Conservation (phyloP, 2,888 invertebrate species). For the Odontomyia ornata region DNA sequence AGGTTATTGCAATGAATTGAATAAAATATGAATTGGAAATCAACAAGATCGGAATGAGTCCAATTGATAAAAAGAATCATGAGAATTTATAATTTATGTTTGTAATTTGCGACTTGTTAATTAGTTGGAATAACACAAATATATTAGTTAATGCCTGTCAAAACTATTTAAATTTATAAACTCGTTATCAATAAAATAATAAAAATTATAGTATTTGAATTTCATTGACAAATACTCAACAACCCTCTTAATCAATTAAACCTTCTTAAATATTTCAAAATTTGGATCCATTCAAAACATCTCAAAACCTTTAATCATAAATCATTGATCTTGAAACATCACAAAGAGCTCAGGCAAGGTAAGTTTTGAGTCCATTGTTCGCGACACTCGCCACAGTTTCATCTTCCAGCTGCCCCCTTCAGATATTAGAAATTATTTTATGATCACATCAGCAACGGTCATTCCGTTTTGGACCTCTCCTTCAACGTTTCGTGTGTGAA, state of each 20-base stretch:
- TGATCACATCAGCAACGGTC: constrained; percentile 18
- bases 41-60: too few species aligned
- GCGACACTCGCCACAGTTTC: background rate
- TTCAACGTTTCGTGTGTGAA: background rate
- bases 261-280: constrained; percentile 1
- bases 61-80: too few species aligned
- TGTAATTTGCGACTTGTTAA: too few species aligned
- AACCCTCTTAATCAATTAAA: constrained; percentile 6
- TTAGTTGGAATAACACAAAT: too few species aligned
- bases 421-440: constrained; percentile 14
- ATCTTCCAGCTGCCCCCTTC: constrained; percentile 4
- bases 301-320: constrained; percentile 5
- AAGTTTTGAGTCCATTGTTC: background rate
- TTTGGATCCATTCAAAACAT: constrained; percentile 6
- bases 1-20: background rate
- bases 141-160: too few species aligned
- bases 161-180: too few species aligned
- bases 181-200: too few species aligned
- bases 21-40: too few species aligned
- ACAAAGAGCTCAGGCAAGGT: background rate
- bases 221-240: too few species aligned
- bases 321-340: background rate
- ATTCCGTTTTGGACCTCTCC: background rate
- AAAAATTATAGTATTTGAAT: too few species aligned
- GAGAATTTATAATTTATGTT: too few species aligned